Conservation (phyloP, 2,113 vertebrate species). For the Platanista minor region DNA sequence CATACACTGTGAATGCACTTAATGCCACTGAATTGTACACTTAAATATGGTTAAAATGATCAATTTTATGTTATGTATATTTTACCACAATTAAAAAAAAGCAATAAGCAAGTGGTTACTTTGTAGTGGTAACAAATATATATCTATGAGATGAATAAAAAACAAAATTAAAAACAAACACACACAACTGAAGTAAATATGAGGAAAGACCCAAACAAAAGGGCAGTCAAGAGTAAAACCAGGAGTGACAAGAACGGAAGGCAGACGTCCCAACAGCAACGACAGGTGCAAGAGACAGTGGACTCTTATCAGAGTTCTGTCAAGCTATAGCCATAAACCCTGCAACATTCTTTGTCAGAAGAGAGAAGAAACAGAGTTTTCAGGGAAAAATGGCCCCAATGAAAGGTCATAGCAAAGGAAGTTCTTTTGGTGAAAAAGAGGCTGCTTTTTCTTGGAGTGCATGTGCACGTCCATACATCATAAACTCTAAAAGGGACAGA, state of each 20-base stretch:
- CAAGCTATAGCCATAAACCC: rapidly evolving
- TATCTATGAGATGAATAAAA: neutral
- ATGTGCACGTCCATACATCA: neutral
- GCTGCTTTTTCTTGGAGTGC: neutral
- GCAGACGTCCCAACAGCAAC: rapidly evolving
- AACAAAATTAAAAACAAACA: neutral
- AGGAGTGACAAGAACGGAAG: rapidly evolving
- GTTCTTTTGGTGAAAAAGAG: too few relatives aligned
- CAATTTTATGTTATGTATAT: rapidly evolving
- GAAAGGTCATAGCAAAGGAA: neutral
- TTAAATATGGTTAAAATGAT: rapidly evolving
- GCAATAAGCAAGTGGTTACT: neutral
- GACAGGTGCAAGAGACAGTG: neutral
- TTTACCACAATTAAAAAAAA: neutral
- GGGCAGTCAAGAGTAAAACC: rapidly evolving
- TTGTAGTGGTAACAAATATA: neutral
- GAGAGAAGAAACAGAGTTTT: neutral
- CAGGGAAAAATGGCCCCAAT: neutral
- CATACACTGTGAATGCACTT: rapidly evolving
- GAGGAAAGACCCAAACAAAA: neutral
- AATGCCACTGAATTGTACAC: rapidly evolving
- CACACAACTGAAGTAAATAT: neutral
- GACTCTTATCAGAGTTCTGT: rapidly evolving
- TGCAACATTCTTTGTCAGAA: too few relatives aligned
- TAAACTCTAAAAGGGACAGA: too few relatives aligned